Base-by-base conservation (phyloP, 2,113 vertebrate species). In the Spea multiplicata region DNA sequence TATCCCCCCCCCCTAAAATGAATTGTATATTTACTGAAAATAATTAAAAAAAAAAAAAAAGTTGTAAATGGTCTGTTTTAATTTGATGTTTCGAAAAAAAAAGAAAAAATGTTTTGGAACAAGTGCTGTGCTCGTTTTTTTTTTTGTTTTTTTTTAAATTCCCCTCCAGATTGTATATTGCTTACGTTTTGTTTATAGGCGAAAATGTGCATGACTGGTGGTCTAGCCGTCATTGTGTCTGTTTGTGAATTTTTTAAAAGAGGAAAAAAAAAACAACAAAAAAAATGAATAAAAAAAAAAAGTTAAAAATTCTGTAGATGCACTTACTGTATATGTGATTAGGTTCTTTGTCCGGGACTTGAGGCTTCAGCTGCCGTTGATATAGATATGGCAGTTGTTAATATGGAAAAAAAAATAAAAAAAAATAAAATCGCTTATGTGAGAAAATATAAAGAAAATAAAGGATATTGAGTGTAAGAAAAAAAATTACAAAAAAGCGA, bases 201-300 rank as follows among this genome's bases (percentile, higher is more conserved):
- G 92, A 88, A 94, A 91, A 93, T 90, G 95, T 97, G 96, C 96
- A 98, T 98, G 96, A 93, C 93, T 93, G 93, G 94, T 96, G 92
- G 91, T 94, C 16, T 95, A 94, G 93, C 93, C 84, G 95, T 96
- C 96, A 94, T 93, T 87, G 95, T 97, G 95, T 97, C 96, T 86
- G 94, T 96, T 93, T 89, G 96, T 98, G 97, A 94, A 92, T 91
- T 94, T 93, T 91, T 91, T 93, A 83, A 71, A 80, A 84, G 83
- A 86, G 84, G 78, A 84, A 91, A 90, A 89, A 85, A 92, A 59
- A 89, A 85, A 91, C 88, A 87, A 91, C 88, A 86, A 92, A 61
- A 88, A 62, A 79, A 83, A 84, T 86, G 86, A 80, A 52, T 17
- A 84, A 65, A 78, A 83, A 82, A 90, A 89, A 87, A 91, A 90